A percentile compares a stretch with the other conserved stretches of the same genome.
These are phyloP conservation scores for Diuraphis noxia DNA, from an alignment of 1,140 invertebrate species.

Conservation along the genomic window DNA sequence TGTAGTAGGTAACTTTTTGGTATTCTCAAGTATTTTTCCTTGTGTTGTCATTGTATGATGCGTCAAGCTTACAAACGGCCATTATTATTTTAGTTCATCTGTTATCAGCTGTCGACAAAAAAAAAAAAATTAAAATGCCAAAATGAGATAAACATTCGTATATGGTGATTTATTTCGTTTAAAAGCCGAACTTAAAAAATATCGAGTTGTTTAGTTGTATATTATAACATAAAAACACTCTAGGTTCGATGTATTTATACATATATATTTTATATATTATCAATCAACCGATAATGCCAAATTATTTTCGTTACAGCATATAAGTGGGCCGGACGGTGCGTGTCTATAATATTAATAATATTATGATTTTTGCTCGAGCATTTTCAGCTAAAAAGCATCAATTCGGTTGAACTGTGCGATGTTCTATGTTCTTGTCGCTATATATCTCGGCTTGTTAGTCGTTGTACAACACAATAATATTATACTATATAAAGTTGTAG, in stretches of 20 bases:
- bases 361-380: neutral
- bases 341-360: neutral
- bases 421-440: neutral
- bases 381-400: neutral
- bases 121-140: neutral
- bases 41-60: neutral
- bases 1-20: neutral
- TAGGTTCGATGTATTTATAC: neutral
- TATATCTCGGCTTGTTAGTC: neutral
- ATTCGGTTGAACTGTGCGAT: neutral
- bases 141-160: neutral
- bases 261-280: no score
- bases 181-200: neutral
- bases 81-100: neutral
- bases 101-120: neutral
- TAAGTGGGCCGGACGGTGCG: neutral
- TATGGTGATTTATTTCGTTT: neutral
- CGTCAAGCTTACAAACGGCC: neutral
- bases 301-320: neutral
- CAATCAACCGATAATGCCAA: neutral
- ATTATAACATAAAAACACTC: neutral
- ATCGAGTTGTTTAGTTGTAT: neutral
- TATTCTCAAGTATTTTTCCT: slow-evolving; percentile 12
- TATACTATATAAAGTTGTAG: neutral
- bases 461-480: neutral